These are phyloP conservation scores for Alsophila aescularia DNA, from an alignment of 2,888 invertebrate genomes.

Conservation along the genomic window DNA sequence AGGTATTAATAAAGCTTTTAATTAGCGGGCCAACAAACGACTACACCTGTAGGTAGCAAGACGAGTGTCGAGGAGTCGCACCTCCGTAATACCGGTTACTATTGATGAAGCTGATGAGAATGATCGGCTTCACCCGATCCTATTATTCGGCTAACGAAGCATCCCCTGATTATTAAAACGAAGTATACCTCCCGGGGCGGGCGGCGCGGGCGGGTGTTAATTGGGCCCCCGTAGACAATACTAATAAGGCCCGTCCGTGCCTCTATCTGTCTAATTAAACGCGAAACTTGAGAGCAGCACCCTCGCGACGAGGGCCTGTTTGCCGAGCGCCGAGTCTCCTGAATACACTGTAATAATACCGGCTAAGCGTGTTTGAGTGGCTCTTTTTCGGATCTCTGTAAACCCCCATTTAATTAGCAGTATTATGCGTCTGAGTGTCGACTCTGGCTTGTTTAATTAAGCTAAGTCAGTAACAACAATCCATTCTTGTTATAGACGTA, in stretches of 20 bases:
- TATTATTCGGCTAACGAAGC: slow-evolving; percentile 81
- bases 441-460: slow-evolving; percentile 82
- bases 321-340: slow-evolving; percentile 74
- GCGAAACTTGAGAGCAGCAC: slow-evolving; percentile 84
- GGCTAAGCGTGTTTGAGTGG: slow-evolving; percentile 84
- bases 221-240: slow-evolving; percentile 85
- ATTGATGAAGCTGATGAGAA: slow-evolving; percentile 43
- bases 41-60: slow-evolving; percentile 46
- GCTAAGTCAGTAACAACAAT: slow-evolving; percentile 82
- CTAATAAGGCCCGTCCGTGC: slow-evolving; percentile 84
- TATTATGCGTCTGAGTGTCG: slow-evolving; percentile 82
- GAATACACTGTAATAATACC: slow-evolving; percentile 83
- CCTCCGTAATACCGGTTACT: neutral
- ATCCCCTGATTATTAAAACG: slow-evolving; percentile 83
- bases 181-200: slow-evolving; percentile 78
- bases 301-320: slow-evolving; percentile 80
- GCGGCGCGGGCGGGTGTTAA: slow-evolving; percentile 81
- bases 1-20: slow-evolving; percentile 35
- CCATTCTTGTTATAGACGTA: slow-evolving; percentile 67
- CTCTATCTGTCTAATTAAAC: slow-evolving; percentile 85
- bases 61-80: neutral
- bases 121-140: slow-evolving; percentile 69
- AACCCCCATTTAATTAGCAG: slow-evolving; percentile 83
- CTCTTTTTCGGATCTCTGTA: slow-evolving; percentile 84
- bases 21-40: slow-evolving; percentile 39